A percentile compares a stretch with the other conserved stretches of the same genome.
Evolutionary conservation across 2,888 invertebrate species (phyloP).

Genomic region (Dascillus cervinus): DNA sequence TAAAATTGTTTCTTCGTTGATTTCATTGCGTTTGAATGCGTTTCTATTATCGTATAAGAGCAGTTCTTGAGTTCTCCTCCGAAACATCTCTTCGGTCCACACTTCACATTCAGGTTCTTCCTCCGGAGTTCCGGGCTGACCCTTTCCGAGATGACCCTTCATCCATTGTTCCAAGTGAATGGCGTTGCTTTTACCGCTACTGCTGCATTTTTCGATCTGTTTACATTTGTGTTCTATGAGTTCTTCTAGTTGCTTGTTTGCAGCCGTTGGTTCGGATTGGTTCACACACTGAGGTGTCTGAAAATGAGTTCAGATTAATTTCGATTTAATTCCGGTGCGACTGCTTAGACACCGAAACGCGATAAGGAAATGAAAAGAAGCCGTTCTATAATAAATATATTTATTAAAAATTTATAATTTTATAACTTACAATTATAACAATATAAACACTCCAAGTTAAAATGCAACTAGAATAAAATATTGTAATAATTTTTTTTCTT

Average conservation of each 20-base stretch:
- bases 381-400: slow-evolving; percentile 8
- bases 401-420: slow-evolving; percentile 11
- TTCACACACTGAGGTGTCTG: slow-evolving; percentile 36
- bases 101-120: slow-evolving; percentile 52
- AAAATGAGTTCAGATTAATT: slow-evolving; percentile 28
- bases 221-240: slow-evolving; percentile 58
- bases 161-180: slow-evolving; percentile 74
- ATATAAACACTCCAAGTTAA: slow-evolving; percentile 28
- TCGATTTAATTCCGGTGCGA: no score
- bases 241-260: slow-evolving; percentile 49
- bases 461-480: slow-evolving; percentile 25
- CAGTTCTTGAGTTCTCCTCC: slow-evolving; percentile 62
- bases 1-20: slow-evolving; percentile 41
- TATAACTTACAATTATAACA: slow-evolving; percentile 26
- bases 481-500: slow-evolving; percentile 12
- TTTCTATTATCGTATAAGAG: slow-evolving; percentile 46
- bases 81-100: slow-evolving; percentile 67
- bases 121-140: slow-evolving; percentile 29
- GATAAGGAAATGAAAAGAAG: slow-evolving; percentile 13
- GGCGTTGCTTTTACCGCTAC: slow-evolving; percentile 61
- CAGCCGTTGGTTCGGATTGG: slow-evolving; percentile 29
- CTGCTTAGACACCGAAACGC: no score
- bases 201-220: slow-evolving; percentile 53
- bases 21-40: slow-evolving; percentile 26
- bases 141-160: slow-evolving; percentile 62